Evolutionary conservation across 2,797 vertebrate genomes (phyloP).

Genomic region (Babyrousa celebensis): DNA sequence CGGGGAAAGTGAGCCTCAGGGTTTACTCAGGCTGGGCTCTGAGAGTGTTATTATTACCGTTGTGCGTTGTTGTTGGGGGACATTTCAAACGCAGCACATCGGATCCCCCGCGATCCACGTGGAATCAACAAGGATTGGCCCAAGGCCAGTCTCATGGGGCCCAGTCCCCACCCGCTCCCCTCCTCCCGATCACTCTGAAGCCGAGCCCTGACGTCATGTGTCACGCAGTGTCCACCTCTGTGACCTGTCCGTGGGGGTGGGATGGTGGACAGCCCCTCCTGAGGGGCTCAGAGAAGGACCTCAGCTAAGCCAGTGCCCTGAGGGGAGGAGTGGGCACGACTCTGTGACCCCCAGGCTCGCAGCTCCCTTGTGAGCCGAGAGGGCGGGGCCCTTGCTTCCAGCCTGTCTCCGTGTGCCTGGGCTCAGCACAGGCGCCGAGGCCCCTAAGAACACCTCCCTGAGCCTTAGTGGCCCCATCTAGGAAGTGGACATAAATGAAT

Average conservation of each 20-base stretch:
- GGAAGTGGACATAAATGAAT: background rate
- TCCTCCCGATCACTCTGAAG: fast-evolving
- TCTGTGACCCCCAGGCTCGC: background rate
- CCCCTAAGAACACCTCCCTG: fast-evolving
- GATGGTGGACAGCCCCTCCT: fast-evolving
- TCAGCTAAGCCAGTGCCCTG: background rate
- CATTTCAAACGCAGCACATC: background rate
- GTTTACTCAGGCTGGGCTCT: too few relatives aligned
- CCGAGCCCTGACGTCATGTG: background rate
- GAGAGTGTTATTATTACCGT: fast-evolving
- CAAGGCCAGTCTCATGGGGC: fast-evolving
- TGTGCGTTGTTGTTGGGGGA: constrained; percentile 65
- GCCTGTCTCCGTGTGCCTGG: background rate
- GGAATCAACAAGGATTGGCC: fast-evolving
- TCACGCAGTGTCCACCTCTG: too few relatives aligned
- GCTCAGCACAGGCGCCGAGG: background rate
- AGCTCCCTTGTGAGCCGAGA: background rate
- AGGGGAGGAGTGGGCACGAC: too few relatives aligned
- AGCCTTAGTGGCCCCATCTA: background rate
- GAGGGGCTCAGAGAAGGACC: background rate
- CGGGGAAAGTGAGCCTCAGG: background rate
- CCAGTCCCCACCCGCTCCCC: background rate
- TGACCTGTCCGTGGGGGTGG: background rate
- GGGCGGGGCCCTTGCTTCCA: background rate
- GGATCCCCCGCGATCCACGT: fast-evolving